Base-by-base conservation (phyloP, 2,113 vertebrate species). In the Atlantisia rogersi region DNA sequence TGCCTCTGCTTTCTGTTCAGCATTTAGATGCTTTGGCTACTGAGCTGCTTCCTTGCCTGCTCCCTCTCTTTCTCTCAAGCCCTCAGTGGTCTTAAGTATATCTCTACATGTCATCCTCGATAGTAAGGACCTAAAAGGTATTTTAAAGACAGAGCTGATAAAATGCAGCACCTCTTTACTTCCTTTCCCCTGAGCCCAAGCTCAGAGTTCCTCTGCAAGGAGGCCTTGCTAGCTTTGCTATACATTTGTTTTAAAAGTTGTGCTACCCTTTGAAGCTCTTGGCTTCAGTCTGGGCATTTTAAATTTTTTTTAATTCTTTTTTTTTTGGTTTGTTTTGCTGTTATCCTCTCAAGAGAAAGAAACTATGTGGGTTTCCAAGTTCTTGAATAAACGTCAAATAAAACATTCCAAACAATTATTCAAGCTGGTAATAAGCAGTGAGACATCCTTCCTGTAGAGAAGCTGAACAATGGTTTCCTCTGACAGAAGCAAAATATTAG, bases 391-490 rank as follows among this genome's bases (percentile, higher is more conserved):
- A 95, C 24, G 88, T 97, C 95, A 92, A 89, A 91, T 94, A 80
- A 95, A 91, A 63, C 91, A 94, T 87, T 84, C 94, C 88, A 84
- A 79, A 19, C 92, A 79, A 94, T 95, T 92, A 91, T 84, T 96
- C 94, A 79, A 65, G 86, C 86, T 93, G 94, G 70, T 94, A 96
- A 94, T 91, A 76, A 91, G 94, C 95, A 94, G 53, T 35, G 86
- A 94, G 95, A 96, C 94, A 95, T 95, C 91, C 96, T 95, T 95
- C 95, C 95, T 96, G 91, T 75, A 91, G 95, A 92, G 95, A 86
- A 42, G 74, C 94, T 39, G 92, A 96, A 96, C 94, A 97, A 95
- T 92, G 95, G 83, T 85, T 82, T 92, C 77, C 86, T 92, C 67
- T 58, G 94, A 95, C 92, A 97, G 90, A 84, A 94, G 95, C 94